phyloP scores from a whole-genome alignment of 2,888 invertebrate genomes.

The Creontiades dilutus region DNA sequence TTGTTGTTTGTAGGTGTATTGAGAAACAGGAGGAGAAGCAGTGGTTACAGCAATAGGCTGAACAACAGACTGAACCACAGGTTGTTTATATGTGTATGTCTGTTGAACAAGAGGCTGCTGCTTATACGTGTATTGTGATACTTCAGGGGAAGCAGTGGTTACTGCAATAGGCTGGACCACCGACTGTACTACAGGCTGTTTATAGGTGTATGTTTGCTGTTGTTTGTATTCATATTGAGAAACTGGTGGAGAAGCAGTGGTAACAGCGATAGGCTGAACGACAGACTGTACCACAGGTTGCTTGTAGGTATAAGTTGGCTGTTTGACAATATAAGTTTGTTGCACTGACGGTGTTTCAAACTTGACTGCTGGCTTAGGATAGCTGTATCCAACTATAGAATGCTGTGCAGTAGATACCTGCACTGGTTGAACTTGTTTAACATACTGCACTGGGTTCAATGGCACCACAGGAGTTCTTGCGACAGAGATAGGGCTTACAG shows the following conservation, averaged over 20 bases:
- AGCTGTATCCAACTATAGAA: conserved; percentile 70
- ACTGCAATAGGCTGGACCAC: conserved; percentile 56
- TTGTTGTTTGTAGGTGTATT: conserved; percentile 19
- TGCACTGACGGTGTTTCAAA: conserved; percentile 70
- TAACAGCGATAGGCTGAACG: conserved; percentile 53
- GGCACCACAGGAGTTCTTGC: conserved; percentile 74
- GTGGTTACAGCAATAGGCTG: conserved; percentile 72
- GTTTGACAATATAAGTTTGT: not conserved
- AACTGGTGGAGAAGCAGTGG: conserved; percentile 73
- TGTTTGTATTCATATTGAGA: conserved; percentile 58
- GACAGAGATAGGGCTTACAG: conserved; percentile 27
- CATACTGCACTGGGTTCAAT: conserved; percentile 74
- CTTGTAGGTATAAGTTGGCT: conserved; percentile 47
- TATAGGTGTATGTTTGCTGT: conserved; percentile 46
- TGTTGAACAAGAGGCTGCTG: conserved; percentile 40
- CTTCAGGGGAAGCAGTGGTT: conserved; percentile 72
- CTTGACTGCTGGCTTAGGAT: conserved; percentile 67
- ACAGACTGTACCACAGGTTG: conserved; percentile 50
- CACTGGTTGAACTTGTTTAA: conserved; percentile 68
- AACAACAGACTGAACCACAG: conserved; percentile 55
- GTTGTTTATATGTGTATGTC: conserved; percentile 28
- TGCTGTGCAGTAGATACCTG: conserved; percentile 65
- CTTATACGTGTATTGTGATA: conserved; percentile 60
- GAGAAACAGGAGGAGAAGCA: conserved; percentile 67
- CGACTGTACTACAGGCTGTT: conserved; percentile 38